Evolutionary conservation across 2,797 vertebrate species (phyloP).

Genomic region (Ctenochaetus hawaiiensis): DNA sequence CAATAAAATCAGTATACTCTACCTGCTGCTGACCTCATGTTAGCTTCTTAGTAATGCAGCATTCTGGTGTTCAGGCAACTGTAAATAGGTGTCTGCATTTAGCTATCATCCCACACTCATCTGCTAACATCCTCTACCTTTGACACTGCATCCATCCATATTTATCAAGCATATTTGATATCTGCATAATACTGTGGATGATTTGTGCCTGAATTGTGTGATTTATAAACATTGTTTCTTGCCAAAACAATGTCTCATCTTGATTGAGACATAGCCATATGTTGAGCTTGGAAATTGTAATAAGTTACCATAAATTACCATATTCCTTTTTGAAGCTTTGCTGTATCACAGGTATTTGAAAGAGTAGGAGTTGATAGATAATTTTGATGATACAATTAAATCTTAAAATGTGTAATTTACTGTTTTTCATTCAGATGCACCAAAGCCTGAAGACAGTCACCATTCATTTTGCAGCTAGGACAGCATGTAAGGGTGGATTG

Average conservation of each 20-base stretch:
- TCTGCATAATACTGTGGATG: constrained; percentile 52
- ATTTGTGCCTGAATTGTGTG: constrained; percentile 27
- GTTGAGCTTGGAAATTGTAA: constrained; percentile 27
- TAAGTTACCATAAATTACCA: constrained; percentile 46
- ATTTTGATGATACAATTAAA: neutral
- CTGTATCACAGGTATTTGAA: neutral
- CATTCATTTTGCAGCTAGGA: neutral
- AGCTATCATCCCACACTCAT: constrained; percentile 43
- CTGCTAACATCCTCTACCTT: constrained; percentile 38
- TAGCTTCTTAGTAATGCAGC: constrained; percentile 14
- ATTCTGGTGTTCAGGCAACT: constrained; percentile 33
- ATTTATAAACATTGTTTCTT: constrained; percentile 35
- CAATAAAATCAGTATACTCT: neutral
- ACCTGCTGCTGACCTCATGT: neutral
- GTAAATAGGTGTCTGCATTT: constrained; percentile 47
- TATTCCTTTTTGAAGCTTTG: constrained; percentile 15
- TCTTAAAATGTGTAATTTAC: neutral
- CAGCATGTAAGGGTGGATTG: too few relatives aligned
- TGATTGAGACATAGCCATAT: constrained; percentile 43
- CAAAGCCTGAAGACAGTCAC: neutral
- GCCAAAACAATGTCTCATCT: constrained; percentile 37
- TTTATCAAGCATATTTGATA: constrained; percentile 54
- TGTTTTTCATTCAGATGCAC: neutral
- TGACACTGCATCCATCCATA: constrained; percentile 46
- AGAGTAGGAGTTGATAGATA: neutral